Evolutionary conservation across 2,113 vertebrate genomes (phyloP), one percentile per base, ranked within the genome.

Genomic region (Callospermophilus lateralis): DNA sequence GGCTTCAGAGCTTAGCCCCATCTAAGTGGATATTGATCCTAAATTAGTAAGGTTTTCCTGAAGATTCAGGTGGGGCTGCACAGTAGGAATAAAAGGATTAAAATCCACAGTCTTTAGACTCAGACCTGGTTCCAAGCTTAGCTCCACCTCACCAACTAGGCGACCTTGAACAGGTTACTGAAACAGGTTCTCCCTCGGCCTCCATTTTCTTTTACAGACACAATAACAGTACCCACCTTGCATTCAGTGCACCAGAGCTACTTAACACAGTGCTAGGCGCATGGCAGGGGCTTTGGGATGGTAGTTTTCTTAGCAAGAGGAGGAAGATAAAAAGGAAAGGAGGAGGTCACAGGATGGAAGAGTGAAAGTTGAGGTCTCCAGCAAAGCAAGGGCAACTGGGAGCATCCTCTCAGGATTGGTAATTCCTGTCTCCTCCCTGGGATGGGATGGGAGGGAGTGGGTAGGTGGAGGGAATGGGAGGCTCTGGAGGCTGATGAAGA

Each of bases 121-220:
- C 51, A 74, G 63, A 73, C 26, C 68, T 61, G 11, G 15, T 79
- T 89, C 73, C 39, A 34, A n/a, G 19, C 10, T 45, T 32, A 65
- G 63, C 67, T 51, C 65, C 17, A 80, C 48, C 24, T 91, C 55
- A 58, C 19, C 45, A 73, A 28, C 42, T 37, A 39, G 39, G 48
- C 70, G 24, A 70, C 32, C 70, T 84, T 53, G 26, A 77, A n/a
- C 6, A 67, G 76, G 74, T 86, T 11, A 32, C 22, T 12, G 19
- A 73, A 48, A 15, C 51, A 53, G 51, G 51, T 53, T 53, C 45
- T 78, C 30, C 68, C 53, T 90, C 2, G 2, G 53, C 72, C 88
- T 96, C 94, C 10, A 17, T 94, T 85, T 94, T 80, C 58, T 48
- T 77, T 77, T 80, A 58, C 3, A 58, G 78, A 9, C 45, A 45